Conservation (phyloP, 2,797 vertebrate species). For the Buceros bicornis region DNA sequence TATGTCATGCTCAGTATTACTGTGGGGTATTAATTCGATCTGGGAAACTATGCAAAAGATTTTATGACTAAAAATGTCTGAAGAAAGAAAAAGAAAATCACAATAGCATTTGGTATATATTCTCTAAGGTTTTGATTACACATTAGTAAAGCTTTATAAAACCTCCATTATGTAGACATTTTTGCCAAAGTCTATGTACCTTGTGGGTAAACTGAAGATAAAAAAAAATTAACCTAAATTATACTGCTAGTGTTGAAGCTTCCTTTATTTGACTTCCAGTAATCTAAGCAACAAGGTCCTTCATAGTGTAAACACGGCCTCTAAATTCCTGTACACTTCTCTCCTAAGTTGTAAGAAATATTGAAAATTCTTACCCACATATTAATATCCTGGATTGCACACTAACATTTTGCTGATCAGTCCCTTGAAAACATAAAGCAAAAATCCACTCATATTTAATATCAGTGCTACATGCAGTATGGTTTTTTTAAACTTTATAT, state of each 20-base stretch:
- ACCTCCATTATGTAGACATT: not conserved
- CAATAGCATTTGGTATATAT: not conserved
- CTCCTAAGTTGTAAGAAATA: not conserved
- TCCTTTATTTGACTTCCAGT: not conserved
- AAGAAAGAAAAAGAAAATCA: conserved; percentile 8
- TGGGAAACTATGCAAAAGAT: not conserved
- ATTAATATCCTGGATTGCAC: not conserved
- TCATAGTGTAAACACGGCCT: not conserved
- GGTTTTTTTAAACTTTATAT: not conserved
- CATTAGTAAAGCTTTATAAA: not conserved
- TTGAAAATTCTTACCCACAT: not conserved
- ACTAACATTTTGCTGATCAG: not conserved
- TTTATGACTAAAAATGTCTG: conserved; percentile 5
- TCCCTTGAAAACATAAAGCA: not conserved
- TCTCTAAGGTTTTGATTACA: not conserved
- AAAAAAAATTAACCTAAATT: not conserved
- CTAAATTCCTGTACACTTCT: not conserved
- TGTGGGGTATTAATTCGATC: conserved; percentile 12
- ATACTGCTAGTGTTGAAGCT: not conserved
- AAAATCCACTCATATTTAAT: not conserved
- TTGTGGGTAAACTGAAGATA: not conserved
- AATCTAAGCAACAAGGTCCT: not conserved
- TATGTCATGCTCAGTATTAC: not conserved
- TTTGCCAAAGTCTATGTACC: not conserved
- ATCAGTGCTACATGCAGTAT: not conserved